These are phyloP conservation scores for Leucophenga montana DNA, from an alignment of 2,888 invertebrate species.

Conservation along the genomic window DNA sequence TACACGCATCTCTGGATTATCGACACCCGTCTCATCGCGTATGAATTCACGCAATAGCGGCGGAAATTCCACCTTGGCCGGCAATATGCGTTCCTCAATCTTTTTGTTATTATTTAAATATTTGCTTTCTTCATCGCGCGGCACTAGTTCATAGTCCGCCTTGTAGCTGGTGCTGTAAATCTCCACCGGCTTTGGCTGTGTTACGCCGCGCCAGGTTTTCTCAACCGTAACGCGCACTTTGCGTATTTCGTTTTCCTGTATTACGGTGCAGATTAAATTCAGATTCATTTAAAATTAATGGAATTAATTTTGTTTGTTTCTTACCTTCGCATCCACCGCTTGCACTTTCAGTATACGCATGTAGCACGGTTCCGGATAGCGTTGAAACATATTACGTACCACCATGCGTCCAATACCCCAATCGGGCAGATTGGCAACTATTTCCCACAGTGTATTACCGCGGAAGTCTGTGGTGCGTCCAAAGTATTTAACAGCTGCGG, in stretches of 20 bases:
- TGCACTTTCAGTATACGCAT: constrained; percentile 87
- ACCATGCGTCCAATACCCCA: constrained; percentile 90
- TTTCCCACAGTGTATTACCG: constrained; percentile 92
- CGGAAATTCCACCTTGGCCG: constrained; percentile 80
- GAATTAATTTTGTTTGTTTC: too few species aligned
- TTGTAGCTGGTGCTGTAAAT: constrained; percentile 83
- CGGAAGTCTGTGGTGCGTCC: constrained; percentile 82
- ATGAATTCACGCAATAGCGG: constrained; percentile 82
- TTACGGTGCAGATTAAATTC: background rate
- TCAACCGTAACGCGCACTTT: constrained; percentile 83
- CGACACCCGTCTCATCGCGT: constrained; percentile 70
- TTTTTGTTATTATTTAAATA: constrained; percentile 74
- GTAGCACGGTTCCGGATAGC: constrained; percentile 87
- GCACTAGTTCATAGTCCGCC: constrained; percentile 85
- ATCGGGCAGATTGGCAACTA: constrained; percentile 88
- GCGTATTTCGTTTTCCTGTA: constrained; percentile 75
- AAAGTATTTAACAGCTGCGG: constrained; percentile 78
- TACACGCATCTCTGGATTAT: constrained; percentile 75
- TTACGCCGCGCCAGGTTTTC: constrained; percentile 84
- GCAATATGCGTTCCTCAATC: constrained; percentile 75
- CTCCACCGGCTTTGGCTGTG: constrained; percentile 76
- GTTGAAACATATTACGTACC: constrained; percentile 80
- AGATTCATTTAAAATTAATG: background rate
- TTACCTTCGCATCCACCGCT: constrained; percentile 80
- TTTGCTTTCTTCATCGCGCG: constrained; percentile 83